Evolutionary conservation across 1,140 invertebrate genomes (phyloP).

Genomic region (Zophobas morio): DNA sequence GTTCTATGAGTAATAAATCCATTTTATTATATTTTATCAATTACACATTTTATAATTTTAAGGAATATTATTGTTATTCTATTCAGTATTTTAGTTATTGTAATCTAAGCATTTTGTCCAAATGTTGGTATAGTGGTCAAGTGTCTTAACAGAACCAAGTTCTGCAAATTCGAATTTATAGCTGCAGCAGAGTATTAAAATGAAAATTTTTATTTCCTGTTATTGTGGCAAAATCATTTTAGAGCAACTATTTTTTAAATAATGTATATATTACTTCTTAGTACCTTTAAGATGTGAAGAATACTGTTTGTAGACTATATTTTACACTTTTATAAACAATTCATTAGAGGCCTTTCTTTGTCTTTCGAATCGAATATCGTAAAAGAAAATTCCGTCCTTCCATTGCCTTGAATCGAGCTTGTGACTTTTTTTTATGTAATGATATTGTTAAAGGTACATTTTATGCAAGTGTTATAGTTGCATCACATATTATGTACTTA

Average conservation of each 20-base stretch:
- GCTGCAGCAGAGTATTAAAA: constrained; percentile 35
- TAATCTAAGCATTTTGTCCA: constrained; percentile 22
- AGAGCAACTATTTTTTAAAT: constrained; percentile 38
- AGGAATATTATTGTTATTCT: constrained; percentile 43
- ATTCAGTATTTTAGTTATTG: constrained; percentile 40
- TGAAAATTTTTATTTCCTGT: constrained; percentile 31
- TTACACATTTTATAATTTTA: constrained; percentile 33
- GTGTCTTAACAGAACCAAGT: constrained; percentile 23
- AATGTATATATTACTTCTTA: constrained; percentile 32
- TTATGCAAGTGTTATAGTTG: constrained; percentile 59
- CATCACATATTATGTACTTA: constrained; percentile 62
- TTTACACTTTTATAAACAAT: constrained; percentile 43
- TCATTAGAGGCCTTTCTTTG: constrained; percentile 29
- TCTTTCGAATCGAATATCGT: constrained; percentile 16
- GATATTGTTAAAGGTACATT: constrained; percentile 54
- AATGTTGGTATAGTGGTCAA: constrained; percentile 5
- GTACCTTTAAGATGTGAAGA: constrained; percentile 42
- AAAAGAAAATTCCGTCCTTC: constrained; percentile 39
- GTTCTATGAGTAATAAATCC: constrained; percentile 21
- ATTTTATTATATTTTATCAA: constrained; percentile 45
- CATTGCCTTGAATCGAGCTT: constrained; percentile 44
- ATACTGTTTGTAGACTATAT: constrained; percentile 39
- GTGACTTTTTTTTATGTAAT: constrained; percentile 43
- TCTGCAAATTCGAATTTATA: constrained; percentile 27
- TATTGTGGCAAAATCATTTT: constrained; percentile 38